These are phyloP conservation scores for Ormyrus labotus DNA, from an alignment of 2,888 invertebrate species.

Conservation along the genomic window DNA sequence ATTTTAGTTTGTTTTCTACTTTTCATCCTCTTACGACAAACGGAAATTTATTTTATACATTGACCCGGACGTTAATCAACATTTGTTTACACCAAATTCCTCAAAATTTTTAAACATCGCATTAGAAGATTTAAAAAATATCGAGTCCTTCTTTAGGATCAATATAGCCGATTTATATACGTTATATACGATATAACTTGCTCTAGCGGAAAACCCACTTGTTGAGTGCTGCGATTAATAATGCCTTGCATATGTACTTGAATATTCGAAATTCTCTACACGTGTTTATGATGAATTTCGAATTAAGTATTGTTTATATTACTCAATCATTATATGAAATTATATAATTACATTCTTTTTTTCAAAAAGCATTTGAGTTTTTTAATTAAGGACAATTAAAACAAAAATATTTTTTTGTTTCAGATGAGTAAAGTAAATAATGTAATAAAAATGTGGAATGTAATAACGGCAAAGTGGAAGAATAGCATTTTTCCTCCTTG, in stretches of 20 bases:
- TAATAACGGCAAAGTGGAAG: too few relatives aligned
- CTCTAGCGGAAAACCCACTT: conserved; percentile 26
- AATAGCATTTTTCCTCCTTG: too few relatives aligned
- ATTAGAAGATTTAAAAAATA: not conserved
- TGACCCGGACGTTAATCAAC: too few relatives aligned
- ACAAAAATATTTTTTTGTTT: too few relatives aligned
- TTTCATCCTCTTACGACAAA: too few relatives aligned
- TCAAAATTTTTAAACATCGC: not conserved
- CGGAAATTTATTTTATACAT: too few relatives aligned
- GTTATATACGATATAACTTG: not conserved
- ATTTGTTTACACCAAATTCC: not conserved
- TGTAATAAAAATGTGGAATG: too few relatives aligned
- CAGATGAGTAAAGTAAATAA: too few relatives aligned
- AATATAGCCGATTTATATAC: not conserved
- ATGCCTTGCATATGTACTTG: not conserved
- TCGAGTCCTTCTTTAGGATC: conserved; percentile 5
- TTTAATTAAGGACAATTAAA: too few relatives aligned
- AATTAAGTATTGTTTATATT: not conserved
- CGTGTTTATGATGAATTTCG: not conserved
- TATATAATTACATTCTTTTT: too few relatives aligned
- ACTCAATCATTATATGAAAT: too few relatives aligned
- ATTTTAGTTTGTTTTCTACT: not conserved
- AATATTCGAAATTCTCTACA: not conserved
- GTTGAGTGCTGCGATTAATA: conserved; percentile 23
- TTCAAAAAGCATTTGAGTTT: too few relatives aligned